These are phyloP conservation scores for Harpagifer antarcticus DNA, from an alignment of 2,797 vertebrate genomes.

Conservation along the genomic window DNA sequence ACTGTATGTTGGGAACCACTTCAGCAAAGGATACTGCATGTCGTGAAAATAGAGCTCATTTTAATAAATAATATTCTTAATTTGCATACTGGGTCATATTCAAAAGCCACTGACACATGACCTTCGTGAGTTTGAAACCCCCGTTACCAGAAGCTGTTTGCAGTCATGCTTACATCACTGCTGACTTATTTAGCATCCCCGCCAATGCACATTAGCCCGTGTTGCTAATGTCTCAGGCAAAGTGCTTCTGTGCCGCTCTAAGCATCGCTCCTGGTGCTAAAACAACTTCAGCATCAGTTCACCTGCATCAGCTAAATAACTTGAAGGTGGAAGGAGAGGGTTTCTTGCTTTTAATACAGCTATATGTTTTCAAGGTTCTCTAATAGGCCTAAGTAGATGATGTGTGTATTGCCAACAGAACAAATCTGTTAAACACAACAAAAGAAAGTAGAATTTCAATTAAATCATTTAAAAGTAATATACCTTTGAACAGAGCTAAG, in stretches of 20 bases:
- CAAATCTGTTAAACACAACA: not conserved
- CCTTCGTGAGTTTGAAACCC: constrained; percentile 38
- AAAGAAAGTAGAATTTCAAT: too few species aligned
- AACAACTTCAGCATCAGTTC: constrained; percentile 11
- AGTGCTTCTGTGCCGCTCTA: constrained; percentile 21
- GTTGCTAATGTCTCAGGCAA: constrained; percentile 12
- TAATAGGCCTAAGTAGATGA: not conserved
- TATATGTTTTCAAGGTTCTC: not conserved
- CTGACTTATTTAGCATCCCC: constrained; percentile 71
- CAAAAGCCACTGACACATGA: constrained; percentile 37
- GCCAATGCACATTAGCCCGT: constrained; percentile 50
- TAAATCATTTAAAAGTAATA: not conserved
- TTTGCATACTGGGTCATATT: constrained; percentile 31
- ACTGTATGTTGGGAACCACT: too few species aligned
- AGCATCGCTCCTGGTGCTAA: not conserved
- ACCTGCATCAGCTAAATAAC: constrained; percentile 17
- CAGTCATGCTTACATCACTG: constrained; percentile 47
- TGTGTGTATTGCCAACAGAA: not conserved
- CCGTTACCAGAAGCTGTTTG: constrained; percentile 60
- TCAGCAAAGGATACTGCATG: not conserved
- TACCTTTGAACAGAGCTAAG: not conserved
- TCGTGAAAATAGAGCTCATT: not conserved
- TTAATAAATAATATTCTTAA: constrained; percentile 16
- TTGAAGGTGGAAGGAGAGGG: not conserved
- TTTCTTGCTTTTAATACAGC: not conserved